Percentiles rank a stretch among this genome's conserved stretches.
These are phyloP conservation scores for Pseudopipra pipra DNA, from an alignment of 2,113 vertebrate species.

Conservation along the genomic window DNA sequence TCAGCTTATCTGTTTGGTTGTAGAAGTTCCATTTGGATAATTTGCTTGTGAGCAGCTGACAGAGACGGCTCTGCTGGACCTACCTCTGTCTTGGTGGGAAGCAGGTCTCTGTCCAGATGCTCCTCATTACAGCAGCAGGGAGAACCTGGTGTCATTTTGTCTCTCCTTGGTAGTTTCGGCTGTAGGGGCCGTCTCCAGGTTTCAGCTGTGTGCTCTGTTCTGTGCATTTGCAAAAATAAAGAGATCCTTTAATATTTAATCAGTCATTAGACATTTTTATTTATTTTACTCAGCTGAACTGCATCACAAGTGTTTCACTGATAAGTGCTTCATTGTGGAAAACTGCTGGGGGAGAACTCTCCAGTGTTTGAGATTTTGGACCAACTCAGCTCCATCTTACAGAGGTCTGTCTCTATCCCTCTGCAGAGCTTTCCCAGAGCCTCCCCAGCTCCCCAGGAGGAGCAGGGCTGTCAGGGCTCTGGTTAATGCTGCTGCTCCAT, in stretches of 20 bases:
- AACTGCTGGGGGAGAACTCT: background rate
- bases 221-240: constrained; percentile 8
- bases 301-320: constrained; percentile 24
- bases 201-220: background rate
- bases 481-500: background rate
- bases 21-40: background rate
- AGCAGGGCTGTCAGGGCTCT: background rate
- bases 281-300: constrained; percentile 50
- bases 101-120: background rate
- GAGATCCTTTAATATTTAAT: constrained; percentile 48
- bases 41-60: background rate
- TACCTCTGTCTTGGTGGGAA: background rate
- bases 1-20: background rate
- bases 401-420: background rate
- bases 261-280: constrained; percentile 38
- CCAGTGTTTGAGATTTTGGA: background rate
- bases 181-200: background rate
- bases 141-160: background rate
- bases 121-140: background rate
- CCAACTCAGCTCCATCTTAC: background rate
- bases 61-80: background rate
- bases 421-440: background rate
- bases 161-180: background rate
- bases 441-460: background rate
- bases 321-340: background rate